Base-by-base conservation (phyloP, 2,797 vertebrate genomes). In the Rhinogobio ventralis region DNA sequence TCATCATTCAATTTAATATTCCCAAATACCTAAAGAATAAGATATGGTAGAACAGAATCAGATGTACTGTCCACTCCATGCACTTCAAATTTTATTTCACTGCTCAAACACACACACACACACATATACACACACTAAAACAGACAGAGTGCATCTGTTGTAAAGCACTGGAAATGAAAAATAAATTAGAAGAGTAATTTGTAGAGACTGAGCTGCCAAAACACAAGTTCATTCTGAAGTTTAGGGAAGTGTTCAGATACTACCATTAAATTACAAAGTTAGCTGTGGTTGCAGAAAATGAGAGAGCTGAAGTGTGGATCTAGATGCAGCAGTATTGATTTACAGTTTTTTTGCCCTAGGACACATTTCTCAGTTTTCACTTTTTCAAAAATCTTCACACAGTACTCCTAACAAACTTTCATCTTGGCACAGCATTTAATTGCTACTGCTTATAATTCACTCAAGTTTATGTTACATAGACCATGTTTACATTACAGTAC, bases 1-100 rank as follows among this genome's bases (percentile, higher is more conserved):
- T 99, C 97, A 25, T 99, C 97, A n/a, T 98, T 97, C 81, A 99
- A 92, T 82, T 97, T 97, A 89, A 99, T 99, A 90, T 99, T 99
- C 90, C 98, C 98, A 89, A 99, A 99, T 72, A 99, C 97, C 98
- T 95, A 89, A 66, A 88, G 42, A 78, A 75, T 51, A 39, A 81
- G 3, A 68, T 17, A 10, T 51, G 3, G 23, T 3, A 28, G 19
- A 53, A 23, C 33, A 53, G 19, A 28, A 28, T 28, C 42, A 49
- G 46, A 17, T 28, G 23, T 20, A 72, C n/a, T 28, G n/a, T 72
- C 10, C 51, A 39, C 33, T 23, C 4, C 5, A 36, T 4, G 11
- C 36, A 57, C 8, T 3, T 15, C 13, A 62, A 62, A 36, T 39
- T 39, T 39, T 6, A 57, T 53, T n/a, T 7, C 13, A 23, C 20